phyloP scores from a whole-genome alignment of 1,140 invertebrate genomes.

The Trichonephila clavata region DNA sequence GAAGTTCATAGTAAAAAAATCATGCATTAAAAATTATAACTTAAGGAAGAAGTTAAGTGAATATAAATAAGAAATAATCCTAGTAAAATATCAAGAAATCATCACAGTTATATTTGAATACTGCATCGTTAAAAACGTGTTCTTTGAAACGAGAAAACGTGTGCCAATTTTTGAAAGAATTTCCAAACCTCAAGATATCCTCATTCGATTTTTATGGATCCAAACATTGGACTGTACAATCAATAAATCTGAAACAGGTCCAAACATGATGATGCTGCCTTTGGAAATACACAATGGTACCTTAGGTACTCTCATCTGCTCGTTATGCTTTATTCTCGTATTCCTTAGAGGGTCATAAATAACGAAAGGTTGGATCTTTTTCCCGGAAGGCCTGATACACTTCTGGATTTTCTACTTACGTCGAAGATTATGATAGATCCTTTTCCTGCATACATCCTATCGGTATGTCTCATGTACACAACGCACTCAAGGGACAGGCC shows the following conservation, averaged over 20 bases:
- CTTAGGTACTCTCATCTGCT: not conserved
- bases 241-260: not conserved
- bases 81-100: not conserved
- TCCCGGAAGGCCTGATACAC: conserved; percentile 22
- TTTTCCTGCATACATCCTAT: conserved; percentile 25
- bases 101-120: too few species aligned
- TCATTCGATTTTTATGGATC: not conserved
- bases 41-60: not conserved
- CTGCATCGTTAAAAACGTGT: too few species aligned
- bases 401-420: conserved; percentile 48
- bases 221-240: not conserved
- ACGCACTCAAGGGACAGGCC: not conserved
- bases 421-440: conserved; percentile 39
- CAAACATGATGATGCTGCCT: not conserved
- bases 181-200: not conserved
- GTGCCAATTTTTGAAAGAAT: too few species aligned
- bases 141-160: too few species aligned
- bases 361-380: conserved; percentile 26
- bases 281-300: not conserved
- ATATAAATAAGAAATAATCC: not conserved
- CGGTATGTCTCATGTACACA: conserved; percentile 22
- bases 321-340: not conserved
- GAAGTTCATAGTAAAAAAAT: too few species aligned
- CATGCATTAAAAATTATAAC: too few species aligned
- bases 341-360: conserved; percentile 35